These are phyloP conservation scores for Zosterops borbonicus DNA, from an alignment of 2,113 vertebrate species.

Conservation along the genomic window DNA sequence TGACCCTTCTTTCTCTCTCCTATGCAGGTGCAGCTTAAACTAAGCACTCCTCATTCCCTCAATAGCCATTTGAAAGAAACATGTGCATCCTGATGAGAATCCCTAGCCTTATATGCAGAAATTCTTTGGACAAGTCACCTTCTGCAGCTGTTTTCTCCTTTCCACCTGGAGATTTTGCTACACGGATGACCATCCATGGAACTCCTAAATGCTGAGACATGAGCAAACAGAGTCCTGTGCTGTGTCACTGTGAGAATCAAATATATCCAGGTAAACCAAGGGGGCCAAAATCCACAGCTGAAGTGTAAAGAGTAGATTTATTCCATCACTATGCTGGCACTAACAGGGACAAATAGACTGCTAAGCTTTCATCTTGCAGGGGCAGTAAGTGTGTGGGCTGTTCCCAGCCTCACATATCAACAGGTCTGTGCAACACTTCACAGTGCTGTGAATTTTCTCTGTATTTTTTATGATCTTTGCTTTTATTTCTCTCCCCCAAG, in stretches of 20 bases:
- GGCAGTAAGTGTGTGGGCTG: background rate
- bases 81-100: background rate
- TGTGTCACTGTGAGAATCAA: background rate
- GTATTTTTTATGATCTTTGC: background rate
- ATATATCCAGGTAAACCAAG: background rate
- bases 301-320: background rate
- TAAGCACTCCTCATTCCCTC: background rate
- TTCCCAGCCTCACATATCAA: background rate
- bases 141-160: background rate
- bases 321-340: background rate
- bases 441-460: background rate
- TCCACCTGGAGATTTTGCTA: background rate
- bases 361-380: background rate
- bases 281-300: background rate
- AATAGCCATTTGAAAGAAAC: background rate
- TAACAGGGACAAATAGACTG: background rate
- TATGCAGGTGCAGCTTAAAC: accelerated
- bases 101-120: background rate
- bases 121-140: background rate
- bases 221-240: background rate
- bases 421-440: background rate
- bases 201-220: background rate
- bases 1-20: background rate
- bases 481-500: background rate
- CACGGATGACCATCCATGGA: background rate